A percentile compares a stretch with the other conserved stretches of the same genome.
These are phyloP conservation scores for Spilarctia lutea DNA, from an alignment of 2,888 invertebrate species.

Conservation along the genomic window DNA sequence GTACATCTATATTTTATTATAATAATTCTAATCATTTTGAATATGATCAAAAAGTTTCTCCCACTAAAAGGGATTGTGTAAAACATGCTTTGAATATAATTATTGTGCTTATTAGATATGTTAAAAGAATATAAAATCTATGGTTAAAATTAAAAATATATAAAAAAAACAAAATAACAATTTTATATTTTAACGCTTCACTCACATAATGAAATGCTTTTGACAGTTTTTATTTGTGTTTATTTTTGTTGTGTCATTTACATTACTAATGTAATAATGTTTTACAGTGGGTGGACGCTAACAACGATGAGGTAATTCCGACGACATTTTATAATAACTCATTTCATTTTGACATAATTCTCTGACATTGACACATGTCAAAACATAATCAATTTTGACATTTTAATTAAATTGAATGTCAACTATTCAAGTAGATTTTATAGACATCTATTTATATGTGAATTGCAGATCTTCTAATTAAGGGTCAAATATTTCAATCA, in stretches of 20 bases:
- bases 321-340: constrained; percentile 47
- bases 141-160: constrained; percentile 44
- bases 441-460: no score
- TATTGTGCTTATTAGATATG: constrained; percentile 72
- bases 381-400: background rate
- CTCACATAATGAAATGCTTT: constrained; percentile 78
- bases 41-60: constrained; percentile 41
- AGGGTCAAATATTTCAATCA: background rate
- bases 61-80: constrained; percentile 27
- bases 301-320: constrained; percentile 88
- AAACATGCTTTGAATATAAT: constrained; percentile 39
- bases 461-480: background rate
- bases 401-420: no score
- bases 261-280: constrained; percentile 83
- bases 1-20: background rate
- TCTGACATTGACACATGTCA: constrained; percentile 25
- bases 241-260: constrained; percentile 51
- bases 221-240: constrained; percentile 51
- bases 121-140: constrained; percentile 66
- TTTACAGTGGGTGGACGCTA: constrained; percentile 90
- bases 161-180: constrained; percentile 47
- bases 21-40: background rate
- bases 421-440: no score
- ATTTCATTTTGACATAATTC: constrained; percentile 46
- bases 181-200: constrained; percentile 67